Conservation (phyloP, 1,140 invertebrate genomes). For the Gonioctena quinquepunctata region DNA sequence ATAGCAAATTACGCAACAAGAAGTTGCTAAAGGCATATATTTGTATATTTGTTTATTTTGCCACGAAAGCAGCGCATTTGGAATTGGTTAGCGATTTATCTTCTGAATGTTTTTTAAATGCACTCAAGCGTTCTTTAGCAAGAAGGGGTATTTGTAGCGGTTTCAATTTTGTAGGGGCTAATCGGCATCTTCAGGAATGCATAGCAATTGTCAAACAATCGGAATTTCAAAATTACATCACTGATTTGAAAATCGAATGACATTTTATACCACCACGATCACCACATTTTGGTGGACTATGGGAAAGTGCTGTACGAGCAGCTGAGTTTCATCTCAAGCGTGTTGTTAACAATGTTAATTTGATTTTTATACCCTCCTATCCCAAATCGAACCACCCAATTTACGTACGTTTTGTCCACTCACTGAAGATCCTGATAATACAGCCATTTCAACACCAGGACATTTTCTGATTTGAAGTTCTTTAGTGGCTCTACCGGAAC, state of each 20-base stretch:
- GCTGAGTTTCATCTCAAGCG: not conserved
- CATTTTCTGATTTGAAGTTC: slow-evolving; percentile 44
- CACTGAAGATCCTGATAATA: slow-evolving; percentile 19
- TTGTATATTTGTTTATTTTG: slow-evolving; percentile 41
- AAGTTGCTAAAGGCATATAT: slow-evolving; percentile 31
- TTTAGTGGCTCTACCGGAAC: slow-evolving; percentile 17
- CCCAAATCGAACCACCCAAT: slow-evolving; percentile 25
- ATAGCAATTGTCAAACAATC: not conserved
- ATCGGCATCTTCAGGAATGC: not conserved
- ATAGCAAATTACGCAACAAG: slow-evolving; percentile 1
- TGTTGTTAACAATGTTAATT: not conserved
- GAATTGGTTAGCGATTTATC: slow-evolving; percentile 50
- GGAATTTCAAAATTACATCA: not conserved
- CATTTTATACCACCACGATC: slow-evolving; percentile 3
- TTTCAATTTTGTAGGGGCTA: slow-evolving; percentile 41
- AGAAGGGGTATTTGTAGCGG: too few relatives aligned
- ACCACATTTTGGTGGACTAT: not conserved
- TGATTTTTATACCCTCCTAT: slow-evolving; percentile 2
- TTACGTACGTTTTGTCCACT: slow-evolving; percentile 23
- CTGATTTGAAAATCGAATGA: not conserved
- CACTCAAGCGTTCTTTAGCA: slow-evolving; percentile 38
- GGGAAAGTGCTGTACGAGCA: not conserved
- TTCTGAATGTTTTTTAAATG: slow-evolving; percentile 51
- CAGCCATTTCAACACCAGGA: slow-evolving; percentile 28
- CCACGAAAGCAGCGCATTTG: slow-evolving; percentile 54